Evolutionary conservation across 2,113 vertebrate species (phyloP).

Genomic region (Prionailurus bengalensis): DNA sequence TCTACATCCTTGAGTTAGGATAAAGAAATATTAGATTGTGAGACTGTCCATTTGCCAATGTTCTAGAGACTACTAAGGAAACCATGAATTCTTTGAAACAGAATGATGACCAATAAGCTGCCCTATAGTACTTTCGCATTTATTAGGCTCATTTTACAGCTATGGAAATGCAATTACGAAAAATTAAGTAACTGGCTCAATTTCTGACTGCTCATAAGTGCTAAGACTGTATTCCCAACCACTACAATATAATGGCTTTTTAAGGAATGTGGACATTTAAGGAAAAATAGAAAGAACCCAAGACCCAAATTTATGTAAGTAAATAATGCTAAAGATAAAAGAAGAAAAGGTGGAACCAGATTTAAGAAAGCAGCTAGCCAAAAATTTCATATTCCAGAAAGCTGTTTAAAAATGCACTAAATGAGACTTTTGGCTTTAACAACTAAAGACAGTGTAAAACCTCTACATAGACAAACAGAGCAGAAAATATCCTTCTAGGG

Average conservation of each 20-base stretch:
- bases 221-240: neutral
- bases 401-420: neutral
- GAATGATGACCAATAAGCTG: neutral
- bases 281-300: neutral
- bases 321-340: neutral
- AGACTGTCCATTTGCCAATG: neutral
- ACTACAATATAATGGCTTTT: neutral
- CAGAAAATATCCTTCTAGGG: neutral
- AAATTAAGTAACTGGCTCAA: neutral
- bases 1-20: neutral
- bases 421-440: neutral
- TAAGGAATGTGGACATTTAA: neutral
- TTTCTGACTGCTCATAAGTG: neutral
- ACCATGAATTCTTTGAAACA: neutral
- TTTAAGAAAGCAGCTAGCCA: neutral
- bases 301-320: neutral
- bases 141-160: neutral
- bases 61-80: neutral
- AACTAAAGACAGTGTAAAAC: neutral
- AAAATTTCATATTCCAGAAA: neutral
- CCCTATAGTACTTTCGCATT: neutral
- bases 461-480: neutral
- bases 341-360: neutral
- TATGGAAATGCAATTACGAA: neutral
- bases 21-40: neutral